Evolutionary conservation across 1,140 invertebrate species (phyloP), one percentile per base, ranked within the genome.

Genomic region (Drosophila equinoxialis): DNA sequence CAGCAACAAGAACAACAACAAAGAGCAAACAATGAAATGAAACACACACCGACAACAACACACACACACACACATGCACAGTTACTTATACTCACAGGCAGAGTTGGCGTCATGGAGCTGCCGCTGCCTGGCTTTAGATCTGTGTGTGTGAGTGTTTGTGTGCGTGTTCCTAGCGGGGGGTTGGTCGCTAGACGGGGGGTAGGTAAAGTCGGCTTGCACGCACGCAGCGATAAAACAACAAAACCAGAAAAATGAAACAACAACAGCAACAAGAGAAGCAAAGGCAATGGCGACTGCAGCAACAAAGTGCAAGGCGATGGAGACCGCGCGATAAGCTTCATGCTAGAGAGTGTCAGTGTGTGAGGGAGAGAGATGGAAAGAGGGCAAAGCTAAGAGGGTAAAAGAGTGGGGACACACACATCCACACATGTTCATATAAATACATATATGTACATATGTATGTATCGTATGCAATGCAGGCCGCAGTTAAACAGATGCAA

Each of bases 401-500:
- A 65, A 41, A 65, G 64, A 63, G 66, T 65, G 65, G 72, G 60
- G 73, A 69, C 17, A 51, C 17, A 60, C 45, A 74, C 23, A 23
- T 23, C 20, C 20, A 23, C 20, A 23, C 48, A 20, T 20, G 6
- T 48, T 3, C 7, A 51, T 11, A 8, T 20, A 65, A 57, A 80
- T 41, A 55, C 45, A 66, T 20, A 17, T 17, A 17, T 17, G n/a
- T 37, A 63, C 59, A 42, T 30, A 62, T 65, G 45, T 48, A 39
- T 30, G 30, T 30, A 30, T 30, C 30, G 30, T 51, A 58, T 58
- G 66, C 81, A 87, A 89, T 86, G 83, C 83, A 86, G 83, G 83
- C 83, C 83, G 79, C 83, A 83, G 84, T 86, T 86, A 86, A 86
- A 79, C 83, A 86, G 83, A 86, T 86, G 83, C 84, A 86, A 86